Percentiles rank a stretch among this genome's conserved stretches.
Evolutionary conservation across 2,113 vertebrate genomes (phyloP).

Genomic region (Psettodes erumei): DNA sequence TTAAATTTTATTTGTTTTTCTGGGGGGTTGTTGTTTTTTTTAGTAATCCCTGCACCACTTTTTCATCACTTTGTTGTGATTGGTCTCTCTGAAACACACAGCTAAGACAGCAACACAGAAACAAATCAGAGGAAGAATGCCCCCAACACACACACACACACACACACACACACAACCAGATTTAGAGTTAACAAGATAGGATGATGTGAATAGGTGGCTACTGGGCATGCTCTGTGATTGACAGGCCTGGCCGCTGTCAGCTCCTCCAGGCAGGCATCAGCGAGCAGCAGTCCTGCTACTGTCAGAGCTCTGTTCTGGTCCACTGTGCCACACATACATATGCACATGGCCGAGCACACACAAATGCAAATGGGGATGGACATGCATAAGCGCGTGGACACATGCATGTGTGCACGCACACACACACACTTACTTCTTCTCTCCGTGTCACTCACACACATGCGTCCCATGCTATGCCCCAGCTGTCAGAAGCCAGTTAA

Average conservation of each 20-base stretch:
- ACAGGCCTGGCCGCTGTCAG: constrained; percentile 94
- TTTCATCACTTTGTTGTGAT: constrained; percentile 59
- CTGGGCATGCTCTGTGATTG: constrained; percentile 85
- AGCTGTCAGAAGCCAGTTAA: constrained; percentile 96
- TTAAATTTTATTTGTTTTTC: no score
- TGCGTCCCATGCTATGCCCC: constrained; percentile 92
- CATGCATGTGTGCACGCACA: not conserved
- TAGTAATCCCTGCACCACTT: constrained; percentile 18
- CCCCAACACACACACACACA: constrained; percentile 28
- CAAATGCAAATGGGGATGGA: constrained; percentile 2
- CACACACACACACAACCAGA: constrained; percentile 47
- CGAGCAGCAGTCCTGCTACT: constrained; percentile 93
- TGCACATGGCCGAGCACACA: constrained; percentile 45
- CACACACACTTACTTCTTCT: not conserved
- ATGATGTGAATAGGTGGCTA: constrained; percentile 73
- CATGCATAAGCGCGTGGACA: not conserved
- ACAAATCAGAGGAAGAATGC: constrained; percentile 45
- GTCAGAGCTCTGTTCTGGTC: constrained; percentile 97
- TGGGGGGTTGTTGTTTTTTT: no score
- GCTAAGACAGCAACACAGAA: constrained; percentile 45
- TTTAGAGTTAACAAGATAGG: constrained; percentile 76
- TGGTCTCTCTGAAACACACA: constrained; percentile 52
- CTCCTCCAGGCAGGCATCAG: constrained; percentile 87
- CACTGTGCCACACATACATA: constrained; percentile 92
- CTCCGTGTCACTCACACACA: constrained; percentile 31